Evolutionary conservation across 2,888 invertebrate genomes (phyloP).

Genomic region (Orthonychiurus folsomi): DNA sequence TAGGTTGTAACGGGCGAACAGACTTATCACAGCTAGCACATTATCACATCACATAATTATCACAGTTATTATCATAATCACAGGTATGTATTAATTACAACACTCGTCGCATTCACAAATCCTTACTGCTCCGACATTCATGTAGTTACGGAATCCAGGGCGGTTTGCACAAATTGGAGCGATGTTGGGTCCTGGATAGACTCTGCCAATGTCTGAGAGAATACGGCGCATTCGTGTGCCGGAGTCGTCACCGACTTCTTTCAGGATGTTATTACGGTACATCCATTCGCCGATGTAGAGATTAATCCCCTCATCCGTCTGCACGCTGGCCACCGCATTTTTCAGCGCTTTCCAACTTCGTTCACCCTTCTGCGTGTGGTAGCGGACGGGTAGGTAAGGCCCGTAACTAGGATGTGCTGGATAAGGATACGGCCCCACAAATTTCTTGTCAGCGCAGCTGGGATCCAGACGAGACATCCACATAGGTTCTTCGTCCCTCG

Average conservation of each 20-base stretch:
- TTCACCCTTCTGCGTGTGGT: slow-evolving; percentile 2
- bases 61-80: no score
- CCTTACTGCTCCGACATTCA: not conserved
- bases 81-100: no score
- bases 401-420: not conserved
- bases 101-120: not conserved
- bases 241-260: not conserved
- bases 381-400: not conserved
- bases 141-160: not conserved
- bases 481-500: slow-evolving; percentile 1
- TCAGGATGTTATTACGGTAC: not conserved
- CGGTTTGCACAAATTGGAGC: not conserved
- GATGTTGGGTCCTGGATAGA: slow-evolving; percentile 6
- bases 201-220: not conserved
- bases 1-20: no score
- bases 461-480: not conserved
- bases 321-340: not conserved
- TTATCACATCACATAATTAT: no score
- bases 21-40: no score
- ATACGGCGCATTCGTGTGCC: not conserved
- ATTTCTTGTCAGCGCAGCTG: slow-evolving; percentile 1
- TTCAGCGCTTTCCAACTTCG: slow-evolving; percentile 1
- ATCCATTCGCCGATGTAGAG: slow-evolving; percentile 2
- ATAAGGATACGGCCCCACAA: not conserved
- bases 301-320: not conserved